Conservation (phyloP, 2,113 vertebrate species). For the Pelusios castaneus region DNA sequence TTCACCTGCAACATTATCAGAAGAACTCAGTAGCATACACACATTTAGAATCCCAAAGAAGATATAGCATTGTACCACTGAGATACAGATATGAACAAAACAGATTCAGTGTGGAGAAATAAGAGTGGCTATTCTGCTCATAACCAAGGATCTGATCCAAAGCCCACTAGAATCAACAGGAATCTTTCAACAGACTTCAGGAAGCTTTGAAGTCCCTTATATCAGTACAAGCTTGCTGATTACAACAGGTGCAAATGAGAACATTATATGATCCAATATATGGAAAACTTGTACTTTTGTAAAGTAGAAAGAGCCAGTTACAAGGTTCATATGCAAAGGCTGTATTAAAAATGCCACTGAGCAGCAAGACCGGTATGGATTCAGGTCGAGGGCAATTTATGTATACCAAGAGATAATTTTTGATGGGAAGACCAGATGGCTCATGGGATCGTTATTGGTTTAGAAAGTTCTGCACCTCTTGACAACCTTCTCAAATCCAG, state of each 20-base stretch:
- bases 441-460: constrained; percentile 49
- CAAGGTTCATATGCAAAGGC: background rate
- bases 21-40: background rate
- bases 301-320: background rate
- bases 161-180: background rate
- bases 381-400: constrained; percentile 42
- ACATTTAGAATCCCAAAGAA: background rate
- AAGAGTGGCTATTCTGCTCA: background rate
- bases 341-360: constrained; percentile 12
- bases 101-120: background rate
- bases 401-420: constrained; percentile 59
- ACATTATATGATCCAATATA: background rate
- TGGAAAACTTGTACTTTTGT: constrained; percentile 2
- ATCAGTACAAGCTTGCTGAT: background rate
- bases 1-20: background rate
- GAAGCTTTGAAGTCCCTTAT: background rate
- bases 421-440: constrained; percentile 58
- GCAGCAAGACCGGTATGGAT: constrained; percentile 29
- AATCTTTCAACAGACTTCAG: background rate
- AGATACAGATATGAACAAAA: background rate
- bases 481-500: constrained; percentile 62
- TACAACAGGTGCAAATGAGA: background rate
- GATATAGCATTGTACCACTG: fast-evolving
- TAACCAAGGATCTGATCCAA: background rate
- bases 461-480: constrained; percentile 71